These are phyloP conservation scores for Apus apus DNA, from an alignment of 2,113 vertebrate species.

Conservation along the genomic window DNA sequence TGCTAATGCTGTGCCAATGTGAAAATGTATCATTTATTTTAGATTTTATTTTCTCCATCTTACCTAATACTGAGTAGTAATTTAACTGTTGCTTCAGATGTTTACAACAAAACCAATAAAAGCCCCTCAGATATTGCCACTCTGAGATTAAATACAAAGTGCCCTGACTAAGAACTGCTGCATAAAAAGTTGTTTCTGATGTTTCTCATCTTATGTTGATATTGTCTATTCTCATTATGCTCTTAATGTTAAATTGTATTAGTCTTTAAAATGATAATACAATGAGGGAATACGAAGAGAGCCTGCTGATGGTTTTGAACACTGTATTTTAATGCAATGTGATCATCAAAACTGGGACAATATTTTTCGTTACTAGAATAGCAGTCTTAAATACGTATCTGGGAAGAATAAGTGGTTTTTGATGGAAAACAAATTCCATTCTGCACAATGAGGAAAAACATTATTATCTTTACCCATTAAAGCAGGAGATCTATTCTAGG, in stretches of 20 bases:
- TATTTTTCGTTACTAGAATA: background rate
- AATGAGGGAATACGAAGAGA: background rate
- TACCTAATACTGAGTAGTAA: background rate
- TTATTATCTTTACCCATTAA: background rate
- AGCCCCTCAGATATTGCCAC: background rate
- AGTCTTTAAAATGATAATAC: background rate
- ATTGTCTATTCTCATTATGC: background rate
- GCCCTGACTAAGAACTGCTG: background rate
- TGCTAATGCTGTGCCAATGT: background rate
- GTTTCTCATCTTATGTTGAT: background rate
- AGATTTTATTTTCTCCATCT: background rate
- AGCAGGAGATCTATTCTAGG: background rate
- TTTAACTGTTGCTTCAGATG: background rate
- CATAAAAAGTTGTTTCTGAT: background rate
- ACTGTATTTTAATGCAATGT: background rate
- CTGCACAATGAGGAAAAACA: background rate
- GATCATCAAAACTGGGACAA: background rate
- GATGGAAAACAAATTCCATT: background rate
- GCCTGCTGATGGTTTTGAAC: background rate
- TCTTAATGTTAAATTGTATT: background rate
- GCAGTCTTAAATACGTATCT: background rate
- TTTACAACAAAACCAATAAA: background rate
- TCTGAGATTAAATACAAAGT: background rate
- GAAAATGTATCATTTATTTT: background rate
- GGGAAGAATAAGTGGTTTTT: background rate